Evolutionary conservation across 2,888 invertebrate genomes (phyloP).

Genomic region (Carabus problematicus): DNA sequence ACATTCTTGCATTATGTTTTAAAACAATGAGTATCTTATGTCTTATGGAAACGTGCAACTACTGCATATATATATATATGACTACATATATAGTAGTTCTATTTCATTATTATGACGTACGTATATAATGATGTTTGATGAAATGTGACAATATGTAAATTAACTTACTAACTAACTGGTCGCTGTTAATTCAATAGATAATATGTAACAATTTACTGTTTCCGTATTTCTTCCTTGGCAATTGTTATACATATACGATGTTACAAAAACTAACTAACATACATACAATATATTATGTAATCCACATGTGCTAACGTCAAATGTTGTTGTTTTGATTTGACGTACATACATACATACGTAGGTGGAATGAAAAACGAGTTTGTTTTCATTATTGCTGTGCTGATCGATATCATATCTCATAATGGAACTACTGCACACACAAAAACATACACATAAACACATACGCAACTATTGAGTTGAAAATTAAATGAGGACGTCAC

Average conservation of each 20-base stretch:
- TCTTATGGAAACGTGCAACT: not conserved
- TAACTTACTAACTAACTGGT: constrained; percentile 23
- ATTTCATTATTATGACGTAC: not conserved
- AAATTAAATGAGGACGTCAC: constrained; percentile 21
- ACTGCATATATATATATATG: too few species aligned
- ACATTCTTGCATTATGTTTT: too few species aligned
- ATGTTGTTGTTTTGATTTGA: too few species aligned
- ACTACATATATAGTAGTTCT: constrained; percentile 2
- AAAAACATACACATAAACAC: not conserved
- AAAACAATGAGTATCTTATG: too few species aligned
- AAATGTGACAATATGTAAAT: constrained; percentile 9
- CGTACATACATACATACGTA: too few species aligned
- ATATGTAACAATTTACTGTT: constrained; percentile 7
- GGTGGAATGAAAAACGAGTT: not conserved
- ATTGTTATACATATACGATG: constrained; percentile 16
- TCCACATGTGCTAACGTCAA: too few species aligned
- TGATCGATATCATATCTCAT: constrained; percentile 38
- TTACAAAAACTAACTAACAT: constrained; percentile 27
- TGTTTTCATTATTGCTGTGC: constrained; percentile 34
- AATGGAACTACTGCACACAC: constrained; percentile 1
- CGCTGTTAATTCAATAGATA: constrained; percentile 38
- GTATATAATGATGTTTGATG: not conserved
- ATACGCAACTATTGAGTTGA: constrained; percentile 35
- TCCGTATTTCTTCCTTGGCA: constrained; percentile 26
- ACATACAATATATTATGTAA: not conserved